Conservation (phyloP, 1,140 invertebrate genomes). For the Megathymus violae region DNA sequence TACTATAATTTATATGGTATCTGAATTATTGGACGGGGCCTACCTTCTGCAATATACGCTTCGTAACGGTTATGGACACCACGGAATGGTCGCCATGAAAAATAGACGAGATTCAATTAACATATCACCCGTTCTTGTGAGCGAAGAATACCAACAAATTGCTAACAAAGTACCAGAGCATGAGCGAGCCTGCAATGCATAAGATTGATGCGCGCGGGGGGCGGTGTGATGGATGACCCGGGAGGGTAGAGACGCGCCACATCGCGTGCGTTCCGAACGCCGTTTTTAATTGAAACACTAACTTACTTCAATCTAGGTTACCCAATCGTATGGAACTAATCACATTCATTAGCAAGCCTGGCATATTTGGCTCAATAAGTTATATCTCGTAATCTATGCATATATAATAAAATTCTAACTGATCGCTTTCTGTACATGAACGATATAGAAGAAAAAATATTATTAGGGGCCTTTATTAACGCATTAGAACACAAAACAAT, state of each 20-base stretch:
- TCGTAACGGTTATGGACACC: constrained; percentile 3
- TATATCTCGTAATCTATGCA: too few species aligned
- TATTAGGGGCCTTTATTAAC: too few species aligned
- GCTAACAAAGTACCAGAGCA: constrained; percentile 51
- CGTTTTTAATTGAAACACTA: background rate
- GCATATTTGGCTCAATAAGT: too few species aligned
- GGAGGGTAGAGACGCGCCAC: constrained; percentile 11
- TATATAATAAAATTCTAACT: too few species aligned
- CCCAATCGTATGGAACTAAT: too few species aligned
- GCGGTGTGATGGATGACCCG: constrained; percentile 37
- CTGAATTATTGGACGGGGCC: background rate
- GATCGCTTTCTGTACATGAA: too few species aligned
- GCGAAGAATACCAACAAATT: constrained; percentile 47
- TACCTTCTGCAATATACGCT: background rate
- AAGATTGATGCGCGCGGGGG: constrained; percentile 63
- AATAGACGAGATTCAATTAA: constrained; percentile 35
- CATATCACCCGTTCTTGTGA: constrained; percentile 35
- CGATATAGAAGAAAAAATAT: too few species aligned
- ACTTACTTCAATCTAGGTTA: too few species aligned
- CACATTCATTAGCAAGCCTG: too few species aligned
- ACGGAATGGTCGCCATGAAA: constrained; percentile 15
- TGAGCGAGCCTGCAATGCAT: constrained; percentile 52
- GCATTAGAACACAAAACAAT: too few species aligned
- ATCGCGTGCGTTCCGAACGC: constrained; percentile 8
- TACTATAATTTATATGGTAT: too few species aligned